A percentile compares a stretch with the other conserved stretches of the same genome.
Conservation (phyloP, 2,113 vertebrate species). For the Nansenia antarctica region DNA sequence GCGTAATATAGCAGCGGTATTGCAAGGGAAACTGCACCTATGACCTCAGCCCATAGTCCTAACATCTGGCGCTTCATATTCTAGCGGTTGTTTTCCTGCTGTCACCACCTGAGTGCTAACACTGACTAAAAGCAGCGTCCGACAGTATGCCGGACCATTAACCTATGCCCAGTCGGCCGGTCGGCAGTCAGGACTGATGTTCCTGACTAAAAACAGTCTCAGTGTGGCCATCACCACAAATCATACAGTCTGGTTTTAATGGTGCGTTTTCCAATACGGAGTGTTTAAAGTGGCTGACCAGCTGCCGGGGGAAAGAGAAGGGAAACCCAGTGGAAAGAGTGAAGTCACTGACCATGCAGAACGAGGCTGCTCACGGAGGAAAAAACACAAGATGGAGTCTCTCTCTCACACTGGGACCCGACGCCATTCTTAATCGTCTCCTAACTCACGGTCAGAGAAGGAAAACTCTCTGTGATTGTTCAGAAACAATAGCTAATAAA, state of each 20-base stretch:
- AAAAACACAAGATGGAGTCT: conserved; percentile 29
- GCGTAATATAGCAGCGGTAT: neutral
- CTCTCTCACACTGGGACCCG: neutral
- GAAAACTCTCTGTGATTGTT: too few relatives aligned
- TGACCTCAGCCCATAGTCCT: conserved; percentile 19
- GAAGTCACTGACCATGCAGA: conserved; percentile 55
- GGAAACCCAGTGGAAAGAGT: conserved; percentile 58
- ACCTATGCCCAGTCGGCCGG: neutral
- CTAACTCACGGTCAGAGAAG: neutral
- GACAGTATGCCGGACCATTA: neutral
- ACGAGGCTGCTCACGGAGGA: neutral
- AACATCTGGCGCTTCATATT: neutral
- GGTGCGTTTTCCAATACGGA: conserved; percentile 31
- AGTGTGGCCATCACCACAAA: conserved; percentile 40
- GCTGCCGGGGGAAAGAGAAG: conserved; percentile 40
- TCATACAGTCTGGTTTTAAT: conserved; percentile 22
- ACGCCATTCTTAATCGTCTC: conserved; percentile 20
- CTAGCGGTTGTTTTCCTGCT: neutral
- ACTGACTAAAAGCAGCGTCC: neutral
- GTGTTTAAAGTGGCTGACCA: conserved; percentile 57
- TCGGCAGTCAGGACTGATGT: neutral
- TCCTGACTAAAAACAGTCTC: conserved; percentile 44
- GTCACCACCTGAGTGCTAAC: conserved; percentile 7
- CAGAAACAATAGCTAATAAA: too few relatives aligned
- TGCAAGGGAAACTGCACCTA: neutral